These are phyloP conservation scores for Oscheius sp. DNA, from an alignment of 2,888 invertebrate genomes.

Conservation along the genomic window DNA sequence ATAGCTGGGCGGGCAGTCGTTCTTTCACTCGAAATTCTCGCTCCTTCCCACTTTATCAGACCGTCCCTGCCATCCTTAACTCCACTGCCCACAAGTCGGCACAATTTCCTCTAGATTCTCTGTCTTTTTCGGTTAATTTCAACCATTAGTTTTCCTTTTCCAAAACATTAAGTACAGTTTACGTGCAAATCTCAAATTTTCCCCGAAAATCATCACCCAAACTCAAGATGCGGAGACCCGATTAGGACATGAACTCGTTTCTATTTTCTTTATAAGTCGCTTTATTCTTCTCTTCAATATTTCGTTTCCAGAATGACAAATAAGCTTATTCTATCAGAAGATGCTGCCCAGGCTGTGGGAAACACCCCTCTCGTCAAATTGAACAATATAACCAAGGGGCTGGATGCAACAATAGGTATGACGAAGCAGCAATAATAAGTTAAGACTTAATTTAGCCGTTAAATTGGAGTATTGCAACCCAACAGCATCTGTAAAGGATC, in stretches of 20 bases:
- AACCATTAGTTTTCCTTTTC: neutral
- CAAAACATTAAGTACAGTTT: neutral
- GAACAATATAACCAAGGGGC: slow-evolving; percentile 54
- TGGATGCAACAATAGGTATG: slow-evolving; percentile 60
- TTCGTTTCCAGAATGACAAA: slow-evolving; percentile 3
- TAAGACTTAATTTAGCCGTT: slow-evolving; percentile 51
- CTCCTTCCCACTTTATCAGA: too few species aligned
- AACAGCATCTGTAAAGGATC: slow-evolving; percentile 65
- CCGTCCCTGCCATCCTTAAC: too few species aligned
- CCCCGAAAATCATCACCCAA: neutral
- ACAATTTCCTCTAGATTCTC: too few species aligned
- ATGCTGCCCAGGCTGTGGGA: slow-evolving; percentile 48
- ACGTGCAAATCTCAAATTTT: neutral
- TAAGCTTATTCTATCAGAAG: slow-evolving; percentile 30
- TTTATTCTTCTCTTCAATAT: neutral
- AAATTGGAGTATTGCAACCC: slow-evolving; percentile 69
- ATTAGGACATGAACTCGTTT: neutral
- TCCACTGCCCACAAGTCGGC: too few species aligned
- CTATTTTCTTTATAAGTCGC: neutral
- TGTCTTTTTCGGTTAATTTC: neutral
- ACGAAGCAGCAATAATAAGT: neutral
- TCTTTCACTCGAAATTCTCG: too few species aligned
- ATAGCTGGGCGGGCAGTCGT: neutral
- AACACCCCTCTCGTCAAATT: slow-evolving; percentile 62
- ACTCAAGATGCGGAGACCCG: neutral